Conservation (phyloP, 2,888 invertebrate genomes). For the Rotaria magnacalcarata region DNA sequence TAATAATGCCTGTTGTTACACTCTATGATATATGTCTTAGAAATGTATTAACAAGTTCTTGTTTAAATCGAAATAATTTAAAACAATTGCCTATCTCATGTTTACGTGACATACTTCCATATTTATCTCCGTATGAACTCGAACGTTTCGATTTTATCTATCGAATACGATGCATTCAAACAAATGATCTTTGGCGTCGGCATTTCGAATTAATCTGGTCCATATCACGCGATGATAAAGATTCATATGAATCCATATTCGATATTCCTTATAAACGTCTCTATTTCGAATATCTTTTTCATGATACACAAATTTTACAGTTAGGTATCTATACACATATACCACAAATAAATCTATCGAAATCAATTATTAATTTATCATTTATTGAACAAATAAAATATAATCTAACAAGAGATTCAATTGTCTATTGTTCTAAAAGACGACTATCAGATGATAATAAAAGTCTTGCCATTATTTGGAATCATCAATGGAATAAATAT, state of each 20-base stretch:
- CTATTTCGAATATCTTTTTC: slow-evolving; percentile 31
- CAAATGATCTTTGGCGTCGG: background rate
- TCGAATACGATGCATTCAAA: background rate
- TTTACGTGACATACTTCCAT: background rate
- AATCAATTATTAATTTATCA: slow-evolving; percentile 1
- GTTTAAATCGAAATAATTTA: background rate
- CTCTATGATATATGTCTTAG: background rate
- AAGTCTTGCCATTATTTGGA: background rate
- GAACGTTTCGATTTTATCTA: background rate
- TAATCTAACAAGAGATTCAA: slow-evolving; percentile 19
- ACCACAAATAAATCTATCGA: background rate
- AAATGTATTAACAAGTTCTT: background rate
- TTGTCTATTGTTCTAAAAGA: slow-evolving; percentile 2
- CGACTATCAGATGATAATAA: background rate
- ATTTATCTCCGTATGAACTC: background rate
- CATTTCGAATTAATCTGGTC: slow-evolving; percentile 19
- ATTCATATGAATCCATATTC: background rate
- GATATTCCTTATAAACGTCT: slow-evolving; percentile 23
- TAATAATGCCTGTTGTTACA: background rate
- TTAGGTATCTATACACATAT: slow-evolving; percentile 17
- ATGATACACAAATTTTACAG: slow-evolving; percentile 27
- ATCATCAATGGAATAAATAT: slow-evolving; percentile 35
- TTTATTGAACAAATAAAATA: background rate
- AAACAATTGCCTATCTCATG: background rate
- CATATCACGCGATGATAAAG: slow-evolving; percentile 26